Evolutionary conservation across 2,797 vertebrate genomes (phyloP).

Genomic region (Pantherophis vulpinus): DNA sequence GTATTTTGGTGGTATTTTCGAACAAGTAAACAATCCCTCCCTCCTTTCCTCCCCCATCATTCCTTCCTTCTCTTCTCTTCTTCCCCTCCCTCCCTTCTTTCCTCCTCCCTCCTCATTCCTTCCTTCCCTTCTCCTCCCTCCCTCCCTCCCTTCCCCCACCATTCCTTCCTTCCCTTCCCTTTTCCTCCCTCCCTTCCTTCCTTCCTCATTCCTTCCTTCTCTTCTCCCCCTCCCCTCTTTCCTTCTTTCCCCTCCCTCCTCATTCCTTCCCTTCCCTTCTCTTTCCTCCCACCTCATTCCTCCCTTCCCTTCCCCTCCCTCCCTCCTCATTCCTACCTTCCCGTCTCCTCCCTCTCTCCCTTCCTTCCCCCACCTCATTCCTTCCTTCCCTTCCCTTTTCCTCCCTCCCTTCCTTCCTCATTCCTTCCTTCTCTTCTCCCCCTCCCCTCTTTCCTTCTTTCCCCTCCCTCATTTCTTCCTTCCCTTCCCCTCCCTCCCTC

Average conservation of each 20-base stretch:
- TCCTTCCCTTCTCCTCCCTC: not conserved
- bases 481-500: too few relatives aligned
- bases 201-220: too few relatives aligned
- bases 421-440: not conserved
- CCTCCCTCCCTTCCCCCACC: not conserved
- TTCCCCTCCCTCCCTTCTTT: too few relatives aligned
- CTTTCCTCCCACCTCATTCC: not conserved
- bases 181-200: too few relatives aligned
- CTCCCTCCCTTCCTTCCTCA: not conserved
- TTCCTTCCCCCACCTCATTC: not conserved
- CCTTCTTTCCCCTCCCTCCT: too few relatives aligned
- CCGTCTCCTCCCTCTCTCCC: not conserved
- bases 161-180: too few relatives aligned
- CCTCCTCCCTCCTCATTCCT: not conserved
- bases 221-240: too few relatives aligned
- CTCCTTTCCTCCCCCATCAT: not conserved
- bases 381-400: too few relatives aligned
- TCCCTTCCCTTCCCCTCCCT: not conserved
- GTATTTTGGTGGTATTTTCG: not conserved
- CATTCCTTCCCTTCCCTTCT: too few relatives aligned
- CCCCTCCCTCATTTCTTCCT: too few relatives aligned
- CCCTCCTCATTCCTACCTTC: not conserved
- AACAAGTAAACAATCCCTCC: not conserved
- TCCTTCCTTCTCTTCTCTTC: too few relatives aligned
- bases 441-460: not conserved